Evolutionary conservation across 2,797 vertebrate species (phyloP), one percentile per base, ranked within the genome.

Genomic region (Propithecus perrieri): DNA sequence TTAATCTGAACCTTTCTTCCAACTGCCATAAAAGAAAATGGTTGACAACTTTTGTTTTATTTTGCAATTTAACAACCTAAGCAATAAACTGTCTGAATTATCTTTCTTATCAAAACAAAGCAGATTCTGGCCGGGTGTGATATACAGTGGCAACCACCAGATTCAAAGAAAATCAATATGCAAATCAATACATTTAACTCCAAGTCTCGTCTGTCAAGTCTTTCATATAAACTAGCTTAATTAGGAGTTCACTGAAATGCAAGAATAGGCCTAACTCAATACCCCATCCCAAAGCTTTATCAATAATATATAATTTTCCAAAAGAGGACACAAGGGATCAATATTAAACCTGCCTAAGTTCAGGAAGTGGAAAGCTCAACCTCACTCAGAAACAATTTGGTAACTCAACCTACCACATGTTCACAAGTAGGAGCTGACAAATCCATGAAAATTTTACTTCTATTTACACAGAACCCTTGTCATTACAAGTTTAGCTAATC

Each of bases 171-270:
- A 97, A 95, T 97, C 97, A 97, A 96, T 97, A 97, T 96, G 96
- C 85, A 97, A 97, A 97, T 98, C 97, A 92, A 97, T 97, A 93
- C 92, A 95, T 94, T 97, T 97, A 97, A 95, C 88, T 96, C 91
- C 90, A 92, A 93, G 94, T 95, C 96, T 95, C 26, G 0, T 96
- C 88, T 87, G 63, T 95, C 92, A 88, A 90, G 80, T 92, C 89
- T 97, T 96, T 93, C 95, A 84, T 95, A 94, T 95, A 92, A 97
- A 97, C 81, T 83, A 80, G 81, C 95, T 97, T 97, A 96, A 97
- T 97, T 95, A 97, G 94, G 93, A 97, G 80, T 41, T 92, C 92
- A 28, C 53, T 17, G 57, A 97, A 97, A 97, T 67, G 85, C 94
- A 97, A 96, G 90, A 92, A 95, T 59, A 94, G 87, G 30, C 67